Evolutionary conservation across 1,140 invertebrate genomes (phyloP), one percentile per base, ranked within the genome.

Genomic region (Pseudomyrmex concolor): DNA sequence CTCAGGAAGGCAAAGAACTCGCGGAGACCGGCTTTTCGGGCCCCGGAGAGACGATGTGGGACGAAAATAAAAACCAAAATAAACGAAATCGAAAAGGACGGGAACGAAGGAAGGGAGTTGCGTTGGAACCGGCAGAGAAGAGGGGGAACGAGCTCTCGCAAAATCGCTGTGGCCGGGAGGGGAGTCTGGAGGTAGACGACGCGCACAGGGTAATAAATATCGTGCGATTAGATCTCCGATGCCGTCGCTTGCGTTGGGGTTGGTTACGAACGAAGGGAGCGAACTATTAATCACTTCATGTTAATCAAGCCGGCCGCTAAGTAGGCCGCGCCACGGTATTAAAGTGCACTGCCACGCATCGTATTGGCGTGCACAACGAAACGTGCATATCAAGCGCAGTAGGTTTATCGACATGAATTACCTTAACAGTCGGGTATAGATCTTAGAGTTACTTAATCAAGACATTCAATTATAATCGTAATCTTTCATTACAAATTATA

Each of bases 261-360:
- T 92, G 89, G 80, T 88, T 87, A 87, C 81, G 86, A 86, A 87
- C 84, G 78, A 78, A 89, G 89, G 87, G 90, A 91, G 89, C 85
- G 73, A 34, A 90, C 91, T 90, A 93, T 93, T 93, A 93, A 93
- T 93, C 92, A 93, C 86, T 89, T 82, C 89, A 91, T 86, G 91
- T 92, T 93, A 92, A 93, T 93, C 92, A 91, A 92, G 89, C 78
- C 83, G 84, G 88, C 88, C 85, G 91, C 87, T 93, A 93, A 93
- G 91, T 93, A 93, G 92, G 91, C 90, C 91, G 90, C 85, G 85
- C 89, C 90, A 78, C 89, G 85, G 88, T 84, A 91, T 91, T 91
- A 91, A 92, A 91, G 84, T 89, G 85, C 86, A 87, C 84, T 87
- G 84, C 89, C 81, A 83, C 66, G 86, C 82, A 86, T 71, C 77